phyloP scores from a whole-genome alignment of 2,888 invertebrate species.

The Ephialtes manifestator region DNA sequence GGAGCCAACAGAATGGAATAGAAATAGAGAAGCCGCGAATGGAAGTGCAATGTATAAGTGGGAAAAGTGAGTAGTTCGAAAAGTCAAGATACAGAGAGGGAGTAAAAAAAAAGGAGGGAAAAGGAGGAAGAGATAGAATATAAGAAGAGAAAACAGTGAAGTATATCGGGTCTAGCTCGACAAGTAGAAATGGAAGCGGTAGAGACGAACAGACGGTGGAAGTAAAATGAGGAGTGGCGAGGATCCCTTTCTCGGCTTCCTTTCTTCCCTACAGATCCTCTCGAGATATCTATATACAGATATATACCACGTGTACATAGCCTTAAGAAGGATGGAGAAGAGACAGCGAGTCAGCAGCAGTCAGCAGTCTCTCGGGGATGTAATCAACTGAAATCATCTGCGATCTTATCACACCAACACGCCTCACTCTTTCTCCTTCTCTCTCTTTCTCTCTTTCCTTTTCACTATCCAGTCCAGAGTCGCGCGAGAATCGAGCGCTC shows the following conservation, averaged over 20 bases:
- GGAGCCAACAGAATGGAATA: constrained; percentile 34
- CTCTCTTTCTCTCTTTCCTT: neutral
- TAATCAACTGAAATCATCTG: constrained; percentile 69
- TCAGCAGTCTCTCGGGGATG: constrained; percentile 68
- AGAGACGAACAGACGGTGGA: constrained; percentile 45
- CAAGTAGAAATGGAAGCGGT: constrained; percentile 48
- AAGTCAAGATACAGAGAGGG: constrained; percentile 9
- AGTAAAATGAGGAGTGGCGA: constrained; percentile 56
- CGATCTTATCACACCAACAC: constrained; percentile 65
- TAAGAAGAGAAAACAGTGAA: constrained; percentile 22
- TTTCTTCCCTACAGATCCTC: constrained; percentile 30
- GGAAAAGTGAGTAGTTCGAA: constrained; percentile 23
- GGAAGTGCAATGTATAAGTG: constrained; percentile 42
- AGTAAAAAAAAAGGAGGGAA: neutral
- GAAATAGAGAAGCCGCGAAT: constrained; percentile 38
- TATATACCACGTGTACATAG: constrained; percentile 9
- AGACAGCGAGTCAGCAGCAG: constrained; percentile 62
- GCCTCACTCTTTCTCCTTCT: neutral
- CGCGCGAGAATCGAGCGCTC: constrained; percentile 30
- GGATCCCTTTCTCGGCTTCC: constrained; percentile 52
- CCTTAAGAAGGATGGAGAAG: constrained; percentile 42
- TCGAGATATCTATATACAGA: constrained; percentile 32
- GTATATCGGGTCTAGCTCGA: constrained; percentile 38
- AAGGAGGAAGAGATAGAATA: constrained; percentile 11
- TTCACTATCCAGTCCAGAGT: constrained; percentile 19